Percentiles rank a stretch among this genome's conserved stretches.
These are phyloP conservation scores for Liopterus haemorrhoidalis DNA, from an alignment of 2,888 invertebrate genomes.

Conservation along the genomic window DNA sequence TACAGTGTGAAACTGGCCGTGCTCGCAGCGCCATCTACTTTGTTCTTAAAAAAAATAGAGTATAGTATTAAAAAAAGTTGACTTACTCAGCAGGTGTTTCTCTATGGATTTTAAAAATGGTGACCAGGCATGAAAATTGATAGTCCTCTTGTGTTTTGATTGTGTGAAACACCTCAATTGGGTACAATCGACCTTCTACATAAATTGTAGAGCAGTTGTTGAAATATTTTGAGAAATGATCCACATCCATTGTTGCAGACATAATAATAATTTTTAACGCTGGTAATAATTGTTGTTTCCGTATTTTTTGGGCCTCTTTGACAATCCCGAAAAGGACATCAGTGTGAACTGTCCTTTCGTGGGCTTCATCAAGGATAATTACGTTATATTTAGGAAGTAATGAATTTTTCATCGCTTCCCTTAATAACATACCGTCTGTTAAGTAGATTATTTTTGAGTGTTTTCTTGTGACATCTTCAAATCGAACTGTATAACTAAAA, in stretches of 20 bases:
- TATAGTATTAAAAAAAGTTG: conserved; percentile 11
- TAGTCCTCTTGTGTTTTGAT: conserved; percentile 75
- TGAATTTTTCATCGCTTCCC: conserved; percentile 81
- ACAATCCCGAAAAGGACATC: conserved; percentile 92
- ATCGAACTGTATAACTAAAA: conserved; percentile 72
- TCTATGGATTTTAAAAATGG: conserved; percentile 84
- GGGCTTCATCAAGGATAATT: conserved; percentile 89
- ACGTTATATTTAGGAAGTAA: conserved; percentile 70
- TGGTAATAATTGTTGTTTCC: conserved; percentile 54
- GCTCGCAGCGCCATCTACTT: no score
- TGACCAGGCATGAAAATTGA: conserved; percentile 72
- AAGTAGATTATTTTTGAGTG: conserved; percentile 83
- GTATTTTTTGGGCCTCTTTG: conserved; percentile 74
- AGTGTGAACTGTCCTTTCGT: conserved; percentile 90
- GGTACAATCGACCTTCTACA: conserved; percentile 82
- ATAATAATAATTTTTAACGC: conserved; percentile 72
- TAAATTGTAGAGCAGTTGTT: conserved; percentile 80
- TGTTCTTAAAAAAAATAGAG: conserved; percentile 8
- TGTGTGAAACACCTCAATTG: conserved; percentile 69
- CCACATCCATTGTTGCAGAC: conserved; percentile 96
- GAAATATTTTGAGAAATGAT: conserved; percentile 86
- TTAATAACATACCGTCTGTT: conserved; percentile 89
- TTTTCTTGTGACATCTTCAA: conserved; percentile 79
- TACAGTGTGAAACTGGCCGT: no score
- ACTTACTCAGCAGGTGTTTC: conserved; percentile 73